These are phyloP conservation scores for Hydrotaea cyrtoneurina DNA, from an alignment of 2,888 invertebrate genomes.

Conservation along the genomic window DNA sequence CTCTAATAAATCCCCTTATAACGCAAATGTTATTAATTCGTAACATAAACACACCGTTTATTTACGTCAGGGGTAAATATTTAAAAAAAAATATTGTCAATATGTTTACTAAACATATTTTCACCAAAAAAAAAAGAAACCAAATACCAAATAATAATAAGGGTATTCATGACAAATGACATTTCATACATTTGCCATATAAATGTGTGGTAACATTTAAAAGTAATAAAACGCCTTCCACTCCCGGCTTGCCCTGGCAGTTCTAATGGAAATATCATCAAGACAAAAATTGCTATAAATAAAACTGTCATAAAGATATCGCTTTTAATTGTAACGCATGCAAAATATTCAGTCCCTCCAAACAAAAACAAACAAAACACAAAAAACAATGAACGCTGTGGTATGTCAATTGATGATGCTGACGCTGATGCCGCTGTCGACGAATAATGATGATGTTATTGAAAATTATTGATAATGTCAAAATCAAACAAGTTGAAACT, in stretches of 20 bases:
- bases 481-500: slow-evolving; percentile 50
- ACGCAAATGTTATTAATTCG: no score
- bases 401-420: slow-evolving; percentile 5
- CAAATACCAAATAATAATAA: neutral
- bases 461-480: slow-evolving; percentile 63
- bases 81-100: neutral
- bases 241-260: neutral
- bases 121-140: neutral
- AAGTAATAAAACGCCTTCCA: neutral
- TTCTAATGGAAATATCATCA: neutral
- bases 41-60: neutral
- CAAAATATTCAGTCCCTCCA: slow-evolving; percentile 32
- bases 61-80: slow-evolving; percentile 8
- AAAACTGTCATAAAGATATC: slow-evolving; percentile 41
- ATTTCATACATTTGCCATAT: neutral
- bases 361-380: no score
- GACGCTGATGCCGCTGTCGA: neutral
- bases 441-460: slow-evolving; percentile 57
- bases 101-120: neutral
- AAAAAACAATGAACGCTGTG: slow-evolving; percentile 20
- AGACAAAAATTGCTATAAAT: slow-evolving; percentile 3
- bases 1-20: no score
- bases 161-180: neutral
- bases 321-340: slow-evolving; percentile 51
- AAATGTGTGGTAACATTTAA: neutral